A percentile compares a stretch with the other conserved stretches of the same genome.
These are phyloP conservation scores for Hypotaenidia philippensis DNA, from an alignment of 2,797 vertebrate genomes.

Conservation along the genomic window DNA sequence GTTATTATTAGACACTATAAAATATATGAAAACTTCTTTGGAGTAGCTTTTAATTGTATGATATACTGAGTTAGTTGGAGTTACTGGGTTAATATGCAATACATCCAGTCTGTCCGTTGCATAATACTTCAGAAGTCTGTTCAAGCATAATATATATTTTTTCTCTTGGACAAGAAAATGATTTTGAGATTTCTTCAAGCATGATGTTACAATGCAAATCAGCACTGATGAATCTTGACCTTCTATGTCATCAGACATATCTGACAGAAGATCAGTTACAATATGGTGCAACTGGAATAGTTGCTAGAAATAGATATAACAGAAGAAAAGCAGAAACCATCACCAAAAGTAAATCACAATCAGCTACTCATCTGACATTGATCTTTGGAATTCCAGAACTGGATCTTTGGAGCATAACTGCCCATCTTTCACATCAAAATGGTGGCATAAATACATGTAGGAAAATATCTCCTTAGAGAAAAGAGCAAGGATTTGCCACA, in stretches of 20 bases:
- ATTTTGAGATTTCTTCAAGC: neutral
- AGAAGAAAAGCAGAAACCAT: neutral
- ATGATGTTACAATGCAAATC: neutral
- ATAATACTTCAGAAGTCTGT: neutral
- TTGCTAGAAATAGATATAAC: neutral
- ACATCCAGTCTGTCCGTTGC: neutral
- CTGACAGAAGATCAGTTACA: neutral
- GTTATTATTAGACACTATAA: neutral
- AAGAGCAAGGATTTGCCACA: neutral
- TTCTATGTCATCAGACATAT: neutral
- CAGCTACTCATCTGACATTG: neutral
- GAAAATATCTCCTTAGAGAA: neutral
- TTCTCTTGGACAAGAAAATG: neutral
- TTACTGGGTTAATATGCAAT: neutral
- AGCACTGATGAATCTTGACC: neutral
- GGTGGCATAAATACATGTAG: neutral
- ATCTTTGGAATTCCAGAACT: neutral
- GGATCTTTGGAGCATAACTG: neutral
- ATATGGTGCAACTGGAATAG: neutral
- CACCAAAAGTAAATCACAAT: neutral
- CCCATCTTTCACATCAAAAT: neutral
- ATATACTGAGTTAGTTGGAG: neutral
- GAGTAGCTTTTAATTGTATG: neutral
- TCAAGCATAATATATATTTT: neutral
- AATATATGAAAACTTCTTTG: neutral